phyloP scores from a whole-genome alignment of 1,140 invertebrate species.

The Zaprionus vittiger region DNA sequence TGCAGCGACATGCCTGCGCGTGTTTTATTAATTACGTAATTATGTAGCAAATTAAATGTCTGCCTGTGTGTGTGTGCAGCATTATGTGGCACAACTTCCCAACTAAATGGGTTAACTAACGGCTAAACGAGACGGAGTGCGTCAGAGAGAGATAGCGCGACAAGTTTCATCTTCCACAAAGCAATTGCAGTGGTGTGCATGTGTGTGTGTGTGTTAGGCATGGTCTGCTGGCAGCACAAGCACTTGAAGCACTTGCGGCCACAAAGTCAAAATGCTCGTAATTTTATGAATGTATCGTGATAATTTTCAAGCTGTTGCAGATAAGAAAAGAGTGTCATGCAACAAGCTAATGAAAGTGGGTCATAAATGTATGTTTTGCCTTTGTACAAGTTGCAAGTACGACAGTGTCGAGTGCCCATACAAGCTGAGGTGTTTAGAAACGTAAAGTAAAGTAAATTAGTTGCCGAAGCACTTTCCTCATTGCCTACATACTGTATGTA shows the following conservation, averaged over 20 bases:
- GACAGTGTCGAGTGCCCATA: neutral
- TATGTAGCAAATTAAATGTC: conserved; percentile 79
- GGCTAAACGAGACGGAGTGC: neutral
- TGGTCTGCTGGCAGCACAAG: conserved; percentile 43
- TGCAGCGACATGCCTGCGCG: conserved; percentile 7
- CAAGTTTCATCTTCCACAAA: conserved; percentile 27
- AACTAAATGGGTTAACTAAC: conserved; percentile 10
- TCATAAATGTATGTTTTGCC: conserved; percentile 1
- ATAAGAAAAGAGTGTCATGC: conserved; percentile 5
- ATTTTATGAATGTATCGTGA: conserved; percentile 23
- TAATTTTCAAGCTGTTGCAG: conserved; percentile 9
- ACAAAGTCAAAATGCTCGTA: conserved; percentile 19
- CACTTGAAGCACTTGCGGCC: neutral
- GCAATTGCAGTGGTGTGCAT: neutral
- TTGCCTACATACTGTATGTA: neutral
- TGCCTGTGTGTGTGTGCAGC: conserved; percentile 27
- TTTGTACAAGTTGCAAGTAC: neutral
- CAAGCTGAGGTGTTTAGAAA: neutral
- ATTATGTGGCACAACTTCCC: conserved; percentile 21
- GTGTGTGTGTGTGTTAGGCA: conserved; percentile 28
- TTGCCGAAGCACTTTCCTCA: neutral
- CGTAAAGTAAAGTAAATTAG: neutral
- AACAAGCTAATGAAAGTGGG: conserved; percentile 13
- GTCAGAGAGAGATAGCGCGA: neutral
- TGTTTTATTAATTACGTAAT: conserved; percentile 81